Evolutionary conservation across 2,888 invertebrate genomes (phyloP).

Genomic region (Drosophila leonis): DNA sequence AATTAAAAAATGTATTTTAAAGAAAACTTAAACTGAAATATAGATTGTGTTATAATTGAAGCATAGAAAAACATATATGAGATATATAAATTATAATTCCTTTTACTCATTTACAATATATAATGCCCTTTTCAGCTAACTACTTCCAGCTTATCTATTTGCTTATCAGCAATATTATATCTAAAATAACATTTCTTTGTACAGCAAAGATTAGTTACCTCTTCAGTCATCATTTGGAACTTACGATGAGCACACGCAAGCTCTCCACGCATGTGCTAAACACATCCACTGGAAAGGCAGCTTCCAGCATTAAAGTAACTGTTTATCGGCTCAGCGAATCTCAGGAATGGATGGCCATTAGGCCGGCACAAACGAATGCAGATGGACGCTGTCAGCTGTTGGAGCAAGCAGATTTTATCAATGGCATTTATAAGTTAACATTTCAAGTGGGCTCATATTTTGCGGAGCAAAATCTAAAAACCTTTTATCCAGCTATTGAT

Average conservation of each 20-base stretch:
- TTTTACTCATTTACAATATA: not conserved
- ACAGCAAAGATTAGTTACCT: not conserved
- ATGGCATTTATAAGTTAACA: slow-evolving; percentile 90
- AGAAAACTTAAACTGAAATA: not conserved
- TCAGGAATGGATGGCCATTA: slow-evolving; percentile 89
- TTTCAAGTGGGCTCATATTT: slow-evolving; percentile 92
- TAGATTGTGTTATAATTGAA: not conserved
- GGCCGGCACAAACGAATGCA: slow-evolving; percentile 88
- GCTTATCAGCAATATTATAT: slow-evolving; percentile 2
- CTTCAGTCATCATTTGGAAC: not conserved
- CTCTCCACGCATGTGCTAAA: slow-evolving; percentile 92
- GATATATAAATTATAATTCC: not conserved
- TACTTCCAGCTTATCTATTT: slow-evolving; percentile 12
- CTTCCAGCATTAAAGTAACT: slow-evolving; percentile 89
- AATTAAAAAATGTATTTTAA: not conserved
- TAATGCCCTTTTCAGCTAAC: too few species aligned
- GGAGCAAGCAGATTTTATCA: slow-evolving; percentile 85
- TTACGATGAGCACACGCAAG: slow-evolving; percentile 53
- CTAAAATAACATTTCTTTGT: not conserved
- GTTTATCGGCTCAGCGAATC: slow-evolving; percentile 87
- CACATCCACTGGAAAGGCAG: slow-evolving; percentile 89
- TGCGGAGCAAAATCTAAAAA: slow-evolving; percentile 87
- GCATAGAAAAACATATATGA: too few species aligned
- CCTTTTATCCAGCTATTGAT: slow-evolving; percentile 92
- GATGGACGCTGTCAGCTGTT: slow-evolving; percentile 84